Base-by-base conservation (phyloP, 1,140 invertebrate genomes). In the Ceratosolen fusciceps region DNA sequence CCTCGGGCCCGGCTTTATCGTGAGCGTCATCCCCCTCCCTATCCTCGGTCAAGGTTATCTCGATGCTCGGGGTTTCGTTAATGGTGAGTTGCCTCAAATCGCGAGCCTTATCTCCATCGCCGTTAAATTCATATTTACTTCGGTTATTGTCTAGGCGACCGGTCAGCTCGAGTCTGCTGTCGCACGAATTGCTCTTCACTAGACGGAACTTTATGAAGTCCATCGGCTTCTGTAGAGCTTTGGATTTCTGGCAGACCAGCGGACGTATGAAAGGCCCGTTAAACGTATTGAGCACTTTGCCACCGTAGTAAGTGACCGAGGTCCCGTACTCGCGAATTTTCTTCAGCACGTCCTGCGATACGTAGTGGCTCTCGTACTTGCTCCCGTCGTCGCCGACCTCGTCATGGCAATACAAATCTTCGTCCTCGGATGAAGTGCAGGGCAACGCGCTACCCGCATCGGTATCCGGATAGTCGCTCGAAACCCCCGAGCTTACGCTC, bases 271-370 rank as follows among this genome's bases (percentile, higher is more conserved):
- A 88, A 12, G 93, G 93, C 1, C 93, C 92, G 74, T 91, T 91
- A 85, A 92, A 92, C 21, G 92, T 93, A 82, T 94, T 93, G 10
- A 96, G 91, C 19, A 96, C 94, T 85, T 94, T 93, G 3, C 95
- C 95, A 0, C 96, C 96, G 82, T 96, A 96, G 85, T 96, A 97
- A 7, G 96, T 97, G 0, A 96, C 93, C 8, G 95, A 95, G 0
- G 95, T 96, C 8, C 96, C 96, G 83, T 93, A 95, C 84, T 96
- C 95, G 62, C 96, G 91, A 82, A 97, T 96, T 90, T 96, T 96
- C 81, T 94, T 93, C 54, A 97, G 87, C n/a, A 96, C 94, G 84
- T 96, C 96, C 79, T 94, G 93, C 21, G 93, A 93, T 0, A 95
- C 93, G 82, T 93, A 94, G 83, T 94, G 93, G 62, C 92, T 87